These are phyloP conservation scores for Microcaecilia unicolor DNA, from an alignment of 2,797 vertebrate genomes.

Conservation along the genomic window DNA sequence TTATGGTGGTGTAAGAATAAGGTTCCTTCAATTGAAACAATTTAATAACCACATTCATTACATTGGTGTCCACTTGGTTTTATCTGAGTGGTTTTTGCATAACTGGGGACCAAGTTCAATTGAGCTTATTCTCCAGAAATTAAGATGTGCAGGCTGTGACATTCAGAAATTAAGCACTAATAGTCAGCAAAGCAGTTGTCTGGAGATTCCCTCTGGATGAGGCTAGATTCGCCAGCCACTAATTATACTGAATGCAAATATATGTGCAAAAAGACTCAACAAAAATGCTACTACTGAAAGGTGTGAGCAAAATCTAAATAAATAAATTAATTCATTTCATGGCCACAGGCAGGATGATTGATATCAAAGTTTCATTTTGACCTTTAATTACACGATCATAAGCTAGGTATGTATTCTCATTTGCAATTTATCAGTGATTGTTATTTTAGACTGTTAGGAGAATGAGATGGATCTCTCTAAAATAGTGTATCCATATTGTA, in stretches of 20 bases:
- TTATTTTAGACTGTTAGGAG: not conserved
- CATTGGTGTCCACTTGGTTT: slow-evolving; percentile 81
- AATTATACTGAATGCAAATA: slow-evolving; percentile 92
- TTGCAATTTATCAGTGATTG: slow-evolving; percentile 27
- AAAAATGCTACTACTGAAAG: slow-evolving; percentile 49
- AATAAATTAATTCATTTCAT: slow-evolving; percentile 44
- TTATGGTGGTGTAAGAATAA: slow-evolving; percentile 98
- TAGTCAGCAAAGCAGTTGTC: slow-evolving; percentile 87
- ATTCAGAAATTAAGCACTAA: slow-evolving; percentile 91
- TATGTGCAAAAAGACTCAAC: slow-evolving; percentile 46
- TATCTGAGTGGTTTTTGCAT: slow-evolving; percentile 70
- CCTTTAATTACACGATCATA: slow-evolving; percentile 6
- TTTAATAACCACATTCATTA: slow-evolving; percentile 99
- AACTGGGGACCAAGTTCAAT: slow-evolving; percentile 72
- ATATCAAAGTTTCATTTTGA: slow-evolving; percentile 9
- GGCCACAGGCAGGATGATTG: slow-evolving; percentile 12
- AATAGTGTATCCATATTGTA: no score
- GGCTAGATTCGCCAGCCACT: slow-evolving; percentile 74
- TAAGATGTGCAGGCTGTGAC: slow-evolving; percentile 90
- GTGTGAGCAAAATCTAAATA: no score
- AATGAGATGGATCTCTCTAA: no score
- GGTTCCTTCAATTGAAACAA: slow-evolving; percentile 98
- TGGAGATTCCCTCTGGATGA: slow-evolving; percentile 80
- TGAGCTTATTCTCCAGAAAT: slow-evolving; percentile 83
- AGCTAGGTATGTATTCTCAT: not conserved